Base-by-base conservation (phyloP, 2,888 invertebrate genomes). In the Latrodectus elegans region DNA sequence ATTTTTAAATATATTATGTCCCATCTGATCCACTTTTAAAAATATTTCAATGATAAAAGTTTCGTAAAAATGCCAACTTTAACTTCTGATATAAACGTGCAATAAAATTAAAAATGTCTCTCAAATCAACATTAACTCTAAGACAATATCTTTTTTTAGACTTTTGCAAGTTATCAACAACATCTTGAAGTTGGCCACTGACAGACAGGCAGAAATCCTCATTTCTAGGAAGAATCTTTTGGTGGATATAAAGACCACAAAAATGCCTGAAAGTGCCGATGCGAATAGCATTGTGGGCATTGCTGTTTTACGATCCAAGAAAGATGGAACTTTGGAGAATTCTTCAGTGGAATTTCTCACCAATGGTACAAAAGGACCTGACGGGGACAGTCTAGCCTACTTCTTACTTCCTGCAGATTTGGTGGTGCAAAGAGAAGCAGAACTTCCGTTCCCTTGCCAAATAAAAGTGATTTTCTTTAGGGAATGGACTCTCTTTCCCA, bases 401-500 rank as follows among this genome's bases (percentile, higher is more conserved):
- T 88, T 88, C 49, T 49, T 78, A 6, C 68, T 88, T 22, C 88
- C 88, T 0, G 17, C 67, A 51, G 83, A 88, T 12, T 22, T 88
- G 22, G 74, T 88, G 8, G 38, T 64, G 2, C 14, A 52, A 10
- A 77, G 88, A 38, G 88, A 83, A 52, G 67, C 64, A 14, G 76
- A 81, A 15, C n/a, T 49, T 0, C 15, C 55, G 17, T 15, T 22
- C 11, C 76, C 72, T 15, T 72, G 81, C 15, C 82, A 83, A 64
- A 51, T 88, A 8, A 74, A 74, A 14, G 60, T 88, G 73, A 78
- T 83, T 9, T 73, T 88, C 74, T 88, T 88, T 73, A 49, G 49
- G 60, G 53, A 83, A 6, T 88, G 88, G 88, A n/a, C 26, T 12
- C 38, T 88, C 15, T 88, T 88, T 22, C 82, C 72, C 4, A 65